Conservation (phyloP, 64 coral and sea anemone genomes). For the Porites lutea region DNA sequence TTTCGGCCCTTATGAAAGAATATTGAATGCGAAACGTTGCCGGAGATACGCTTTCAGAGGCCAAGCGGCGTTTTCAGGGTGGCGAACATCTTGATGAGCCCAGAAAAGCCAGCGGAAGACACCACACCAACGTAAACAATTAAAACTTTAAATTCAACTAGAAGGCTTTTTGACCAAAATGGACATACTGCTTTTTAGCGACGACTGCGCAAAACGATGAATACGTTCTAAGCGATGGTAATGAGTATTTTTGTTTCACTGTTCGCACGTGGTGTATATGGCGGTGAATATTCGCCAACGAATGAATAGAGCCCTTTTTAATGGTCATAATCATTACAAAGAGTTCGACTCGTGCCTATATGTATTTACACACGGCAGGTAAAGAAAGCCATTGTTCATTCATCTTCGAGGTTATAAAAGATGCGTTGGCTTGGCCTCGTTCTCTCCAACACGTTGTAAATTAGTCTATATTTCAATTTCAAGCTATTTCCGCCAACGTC, state of each 20-base stretch:
- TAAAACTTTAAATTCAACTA: constrained; percentile 9
- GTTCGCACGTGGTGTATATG: constrained; percentile 41
- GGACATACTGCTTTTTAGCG: not conserved
- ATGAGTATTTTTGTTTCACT: constrained; percentile 2
- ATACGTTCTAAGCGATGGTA: constrained; percentile 1
- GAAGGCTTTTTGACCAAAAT: constrained; percentile 10
- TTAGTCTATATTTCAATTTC: not conserved
- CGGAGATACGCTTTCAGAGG: constrained; percentile 19
- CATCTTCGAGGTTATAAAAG: constrained; percentile 24
- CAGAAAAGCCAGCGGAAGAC: constrained; percentile 18
- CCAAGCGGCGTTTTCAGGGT: constrained; percentile 31
- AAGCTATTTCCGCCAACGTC: not conserved
- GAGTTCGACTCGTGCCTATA: constrained; percentile 23
- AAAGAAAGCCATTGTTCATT: constrained; percentile 47
- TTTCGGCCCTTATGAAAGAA: constrained; percentile 63
- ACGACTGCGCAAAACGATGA: not conserved
- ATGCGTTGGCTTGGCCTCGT: not conserved
- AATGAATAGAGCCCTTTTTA: constrained; percentile 43
- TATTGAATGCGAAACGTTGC: constrained; percentile 45
- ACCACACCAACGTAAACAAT: constrained; percentile 41
- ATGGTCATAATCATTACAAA: constrained; percentile 45
- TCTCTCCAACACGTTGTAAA: not conserved
- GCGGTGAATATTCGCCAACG: constrained; percentile 15
- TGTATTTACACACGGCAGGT: constrained; percentile 58
- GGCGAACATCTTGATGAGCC: constrained; percentile 6